A percentile compares a stretch with the other conserved stretches of the same genome.
These are phyloP conservation scores for Ganaspis sp. DNA, from an alignment of 1,140 invertebrate genomes.

Conservation along the genomic window DNA sequence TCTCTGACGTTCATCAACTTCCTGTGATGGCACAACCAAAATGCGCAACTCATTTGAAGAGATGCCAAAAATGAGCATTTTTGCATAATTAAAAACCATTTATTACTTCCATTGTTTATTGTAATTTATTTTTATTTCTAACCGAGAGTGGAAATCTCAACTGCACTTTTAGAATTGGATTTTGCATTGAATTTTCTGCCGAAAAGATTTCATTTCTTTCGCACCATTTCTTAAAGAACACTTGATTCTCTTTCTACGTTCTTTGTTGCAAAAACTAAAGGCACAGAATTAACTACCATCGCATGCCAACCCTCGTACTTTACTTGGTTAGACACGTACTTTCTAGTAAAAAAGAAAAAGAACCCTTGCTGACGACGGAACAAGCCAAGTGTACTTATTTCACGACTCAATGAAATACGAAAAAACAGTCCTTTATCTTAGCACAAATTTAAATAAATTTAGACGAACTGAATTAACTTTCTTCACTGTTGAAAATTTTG, in stretches of 20 bases:
- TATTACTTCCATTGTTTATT: not conserved
- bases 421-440: conserved; percentile 15
- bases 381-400: not conserved
- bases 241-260: conserved; percentile 4
- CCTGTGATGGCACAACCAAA: conserved; percentile 11
- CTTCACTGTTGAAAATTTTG: too few species aligned
- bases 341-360: conserved; percentile 7
- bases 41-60: not conserved
- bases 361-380: conserved; percentile 6
- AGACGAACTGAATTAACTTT: too few species aligned
- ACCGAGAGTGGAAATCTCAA: not conserved
- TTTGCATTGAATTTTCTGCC: not conserved
- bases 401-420: not conserved
- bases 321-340: conserved; percentile 22
- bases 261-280: conserved; percentile 17
- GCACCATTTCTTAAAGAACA: not conserved
- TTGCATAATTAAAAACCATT: not conserved
- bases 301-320: conserved; percentile 1
- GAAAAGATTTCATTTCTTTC: not conserved
- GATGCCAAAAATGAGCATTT: conserved; percentile 8
- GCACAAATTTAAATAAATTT: not conserved
- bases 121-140: not conserved
- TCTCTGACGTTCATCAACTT: conserved; percentile 8
- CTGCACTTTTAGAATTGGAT: not conserved
- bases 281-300: conserved; percentile 22